Base-by-base conservation (phyloP, 64 coral and sea anemone species). In the Actinia equina region DNA sequence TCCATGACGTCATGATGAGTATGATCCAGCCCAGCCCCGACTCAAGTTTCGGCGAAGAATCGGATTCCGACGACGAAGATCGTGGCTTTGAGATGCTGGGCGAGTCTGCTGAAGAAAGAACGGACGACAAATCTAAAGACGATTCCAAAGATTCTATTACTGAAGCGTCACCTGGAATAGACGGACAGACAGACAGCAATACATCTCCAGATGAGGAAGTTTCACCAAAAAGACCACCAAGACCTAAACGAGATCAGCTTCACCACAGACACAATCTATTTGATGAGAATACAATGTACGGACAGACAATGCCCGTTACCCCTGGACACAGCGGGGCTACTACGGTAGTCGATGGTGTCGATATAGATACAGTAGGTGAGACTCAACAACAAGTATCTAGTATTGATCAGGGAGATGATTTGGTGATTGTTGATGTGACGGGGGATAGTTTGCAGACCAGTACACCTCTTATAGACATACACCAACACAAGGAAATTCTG, bases 351-450 rank as follows among this genome's bases (percentile, higher is more conserved):
- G 94, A 96, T 53, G 94, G 94, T 12, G 94, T 96, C 7, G 94
- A 96, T 60, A 88, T 88, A 49, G 94, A 95, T 46, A 95, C 90
- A 14, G 85, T 92, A 71, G 90, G 89, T 12, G 86, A 91, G 41
- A 86, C 56, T 67, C 86, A 89, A 23, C 91, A 96, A 44, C 84
- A 86, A 43, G 91, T 96, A 17, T 87, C 94, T 46, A 93, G 62
- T 57, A 96, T 96, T 69, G 94, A 96, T 71, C 94, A 96, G 76
- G 94, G 94, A 54, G 94, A 96, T 71, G 94, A 96, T 67, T 87
- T 89, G 49, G 94, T 96, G 77, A 96, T 96, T 90, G 79, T 96
- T 57, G 91, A 96, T 77, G 86, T 96, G 54, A 83, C 88, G 27
- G 88, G 88, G 25, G 85, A 93, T 23, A 20, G 15, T 85, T 19